phyloP scores from a whole-genome alignment of 2,888 invertebrate genomes.

The Drosophila dives region DNA sequence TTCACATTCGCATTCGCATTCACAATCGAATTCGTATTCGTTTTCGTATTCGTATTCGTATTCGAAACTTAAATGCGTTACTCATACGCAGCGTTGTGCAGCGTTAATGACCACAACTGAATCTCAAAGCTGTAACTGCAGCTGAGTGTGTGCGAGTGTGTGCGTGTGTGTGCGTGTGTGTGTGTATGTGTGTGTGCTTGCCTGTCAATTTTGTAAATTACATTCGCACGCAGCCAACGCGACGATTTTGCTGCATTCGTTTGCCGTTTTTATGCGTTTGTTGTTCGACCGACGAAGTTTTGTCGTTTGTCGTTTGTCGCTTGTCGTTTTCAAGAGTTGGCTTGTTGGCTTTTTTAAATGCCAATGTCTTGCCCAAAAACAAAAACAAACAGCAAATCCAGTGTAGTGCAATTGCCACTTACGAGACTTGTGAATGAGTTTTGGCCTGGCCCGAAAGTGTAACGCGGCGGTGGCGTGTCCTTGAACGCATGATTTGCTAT shows the following conservation, averaged over 20 bases:
- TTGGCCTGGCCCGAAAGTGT: constrained; percentile 66
- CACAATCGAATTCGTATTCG: not conserved
- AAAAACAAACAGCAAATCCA: constrained; percentile 1
- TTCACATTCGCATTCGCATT: not conserved
- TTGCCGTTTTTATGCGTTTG: constrained; percentile 52
- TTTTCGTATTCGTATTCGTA: constrained; percentile 8
- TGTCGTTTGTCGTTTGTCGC: constrained; percentile 18
- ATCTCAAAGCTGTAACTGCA: constrained; percentile 23
- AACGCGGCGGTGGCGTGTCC: constrained; percentile 74
- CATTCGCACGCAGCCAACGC: constrained; percentile 73
- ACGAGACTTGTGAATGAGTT: constrained; percentile 69
- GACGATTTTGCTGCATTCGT: constrained; percentile 52
- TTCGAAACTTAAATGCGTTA: constrained; percentile 39
- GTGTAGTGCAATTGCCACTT: constrained; percentile 22
- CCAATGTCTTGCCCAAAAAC: constrained; percentile 78
- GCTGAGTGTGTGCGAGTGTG: constrained; percentile 17
- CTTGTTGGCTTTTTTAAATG: constrained; percentile 65
- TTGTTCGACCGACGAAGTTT: constrained; percentile 31
- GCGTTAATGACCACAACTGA: constrained; percentile 53
- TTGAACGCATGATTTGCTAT: constrained; percentile 64
- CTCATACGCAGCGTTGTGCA: constrained; percentile 64
- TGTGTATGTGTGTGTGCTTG: constrained; percentile 23
- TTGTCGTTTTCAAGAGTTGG: constrained; percentile 23
- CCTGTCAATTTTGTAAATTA: constrained; percentile 72
- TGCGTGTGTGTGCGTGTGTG: not conserved